Evolutionary conservation across 2,888 invertebrate species (phyloP).

Genomic region (Melinaea marsaeus): DNA sequence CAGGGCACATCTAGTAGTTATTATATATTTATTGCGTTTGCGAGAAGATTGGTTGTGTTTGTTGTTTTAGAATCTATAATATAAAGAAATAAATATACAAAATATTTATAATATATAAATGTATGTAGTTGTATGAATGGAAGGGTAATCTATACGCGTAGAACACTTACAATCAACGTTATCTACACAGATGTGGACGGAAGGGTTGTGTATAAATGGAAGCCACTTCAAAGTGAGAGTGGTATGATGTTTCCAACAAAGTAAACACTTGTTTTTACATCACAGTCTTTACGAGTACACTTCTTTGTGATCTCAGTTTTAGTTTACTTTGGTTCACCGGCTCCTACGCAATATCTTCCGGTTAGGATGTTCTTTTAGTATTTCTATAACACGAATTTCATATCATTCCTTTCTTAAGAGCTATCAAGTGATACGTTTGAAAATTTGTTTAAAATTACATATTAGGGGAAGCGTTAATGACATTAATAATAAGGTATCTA

Average conservation of each 20-base stretch:
- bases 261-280: slow-evolving; percentile 67
- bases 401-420: not conserved
- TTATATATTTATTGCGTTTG: too few species aligned
- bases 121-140: not conserved
- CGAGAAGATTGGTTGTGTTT: too few species aligned
- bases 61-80: too few species aligned
- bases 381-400: not conserved
- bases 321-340: slow-evolving; percentile 36
- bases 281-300: slow-evolving; percentile 57
- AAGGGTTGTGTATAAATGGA: slow-evolving; percentile 69
- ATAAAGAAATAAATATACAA: too few species aligned
- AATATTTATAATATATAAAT: too few species aligned
- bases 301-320: slow-evolving; percentile 52
- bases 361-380: slow-evolving; percentile 28
- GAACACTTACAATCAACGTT: slow-evolving; percentile 32
- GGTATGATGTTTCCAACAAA: slow-evolving; percentile 57
- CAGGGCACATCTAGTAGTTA: too few species aligned
- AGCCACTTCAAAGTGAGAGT: slow-evolving; percentile 67
- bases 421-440: not conserved
- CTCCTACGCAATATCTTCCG: slow-evolving; percentile 36
- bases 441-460: too few species aligned
- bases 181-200: slow-evolving; percentile 44
- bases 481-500: too few species aligned
- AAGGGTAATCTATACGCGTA: slow-evolving; percentile 17
- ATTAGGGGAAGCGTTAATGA: too few species aligned